These are phyloP conservation scores for Brachionus paranguensis DNA, from an alignment of 1,140 invertebrate species.

Conservation along the genomic window DNA sequence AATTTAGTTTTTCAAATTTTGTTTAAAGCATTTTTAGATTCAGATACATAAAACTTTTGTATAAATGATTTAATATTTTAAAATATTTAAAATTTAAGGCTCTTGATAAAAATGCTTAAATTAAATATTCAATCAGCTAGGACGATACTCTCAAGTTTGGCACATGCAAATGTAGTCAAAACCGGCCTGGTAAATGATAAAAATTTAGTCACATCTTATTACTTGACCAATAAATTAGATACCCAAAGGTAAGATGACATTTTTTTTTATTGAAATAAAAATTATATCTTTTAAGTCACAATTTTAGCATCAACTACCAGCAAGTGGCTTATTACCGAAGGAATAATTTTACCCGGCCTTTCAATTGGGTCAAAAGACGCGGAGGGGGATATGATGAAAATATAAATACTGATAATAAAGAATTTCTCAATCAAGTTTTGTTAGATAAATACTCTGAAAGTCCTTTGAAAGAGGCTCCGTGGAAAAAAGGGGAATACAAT, in stretches of 20 bases:
- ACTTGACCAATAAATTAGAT: neutral
- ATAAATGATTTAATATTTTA: neutral
- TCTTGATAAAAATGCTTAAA: neutral
- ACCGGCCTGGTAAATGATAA: neutral
- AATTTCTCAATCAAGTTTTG: constrained; percentile 73
- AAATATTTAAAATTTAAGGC: neutral
- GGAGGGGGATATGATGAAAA: constrained; percentile 58
- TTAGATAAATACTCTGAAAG: constrained; percentile 61
- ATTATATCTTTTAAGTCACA: neutral
- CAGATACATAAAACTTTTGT: neutral
- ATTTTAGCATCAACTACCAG: neutral
- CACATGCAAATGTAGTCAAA: neutral
- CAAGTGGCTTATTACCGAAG: constrained; percentile 26
- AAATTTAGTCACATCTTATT: neutral
- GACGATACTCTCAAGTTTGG: neutral
- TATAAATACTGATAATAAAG: constrained; percentile 70
- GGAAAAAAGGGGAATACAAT: constrained; percentile 62
- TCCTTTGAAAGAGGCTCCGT: constrained; percentile 61
- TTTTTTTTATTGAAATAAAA: neutral
- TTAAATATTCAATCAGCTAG: constrained; percentile 26
- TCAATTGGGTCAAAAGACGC: constrained; percentile 24
- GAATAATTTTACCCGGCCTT: constrained; percentile 4
- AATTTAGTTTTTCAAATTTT: neutral
- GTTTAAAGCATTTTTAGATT: neutral
- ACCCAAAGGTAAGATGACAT: neutral